Evolutionary conservation across 2,888 invertebrate species (phyloP), one percentile per base, ranked within the genome.

Genomic region (Diloba caeruleocephala): DNA sequence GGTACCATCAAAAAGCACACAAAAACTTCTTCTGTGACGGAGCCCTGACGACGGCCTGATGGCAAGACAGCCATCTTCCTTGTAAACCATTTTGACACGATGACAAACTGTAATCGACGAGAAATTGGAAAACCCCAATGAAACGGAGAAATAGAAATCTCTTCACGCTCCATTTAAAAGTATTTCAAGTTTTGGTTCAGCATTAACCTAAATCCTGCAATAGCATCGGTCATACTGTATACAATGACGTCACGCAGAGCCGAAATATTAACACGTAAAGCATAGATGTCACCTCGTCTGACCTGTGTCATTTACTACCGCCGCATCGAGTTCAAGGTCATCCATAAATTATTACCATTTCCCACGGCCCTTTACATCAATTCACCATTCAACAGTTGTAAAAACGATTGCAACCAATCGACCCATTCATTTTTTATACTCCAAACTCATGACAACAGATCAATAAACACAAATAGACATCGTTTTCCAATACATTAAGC

Each of bases 311-410:
- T 33, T 14, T 13, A 50, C 43, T 19, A 7, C 37, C 23, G 23
- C 33, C 25, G 51, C 36, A 26, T 4, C 9, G 31, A 50, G 71
- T 62, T 68, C 62, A 68, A 71, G 68, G 53, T 65, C 51, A 58
- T 15, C 33, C 14, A 37, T 55, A 44, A 46, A 64, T 51, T 21
- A 49, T 42, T n/a, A n/a, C n/a, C 28, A 37, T 48, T 68, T 71
- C 69, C 54, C 70, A 71, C 71, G 71, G 65, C 65, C 71, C 65
- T 71, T 49, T 43, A 31, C 41, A 42, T n/a, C n/a, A 33, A 51
- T 41, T 38, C 33, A 34, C 12, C 53, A 58, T 64, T 53, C 46
- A 64, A 57, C 39, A 39, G 37, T 37, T 19, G 15, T 37, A 51
- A 37, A 50, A 50, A 39, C 52, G 14, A 14, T 31, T 26, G 28